Evolutionary conservation across 2,113 vertebrate species (phyloP).

Genomic region (Tor tambroides): DNA sequence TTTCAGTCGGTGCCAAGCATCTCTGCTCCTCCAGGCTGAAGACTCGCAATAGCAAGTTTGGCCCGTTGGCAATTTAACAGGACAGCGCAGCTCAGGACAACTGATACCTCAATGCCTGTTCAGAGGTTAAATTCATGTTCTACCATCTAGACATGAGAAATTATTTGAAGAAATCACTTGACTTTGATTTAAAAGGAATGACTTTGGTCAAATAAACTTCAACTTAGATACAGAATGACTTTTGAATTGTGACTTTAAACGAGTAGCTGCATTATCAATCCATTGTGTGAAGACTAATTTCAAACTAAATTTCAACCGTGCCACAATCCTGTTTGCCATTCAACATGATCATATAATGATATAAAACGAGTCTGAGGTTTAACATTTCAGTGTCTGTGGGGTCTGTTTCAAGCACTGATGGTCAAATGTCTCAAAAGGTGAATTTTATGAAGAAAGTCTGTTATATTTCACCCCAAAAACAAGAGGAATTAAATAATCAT

Average conservation of each 20-base stretch:
- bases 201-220: not conserved
- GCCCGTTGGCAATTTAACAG: not conserved
- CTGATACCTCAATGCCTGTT: constrained; percentile 54
- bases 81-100: constrained; percentile 57
- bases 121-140: not conserved
- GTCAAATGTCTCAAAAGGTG: not conserved
- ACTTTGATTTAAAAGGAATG: not conserved
- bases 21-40: constrained; percentile 11
- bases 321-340: not conserved
- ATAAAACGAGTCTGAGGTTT: not conserved
- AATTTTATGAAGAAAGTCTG: not conserved
- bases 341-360: not conserved
- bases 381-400: not conserved
- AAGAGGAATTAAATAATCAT: not conserved
- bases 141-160: not conserved
- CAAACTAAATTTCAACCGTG: not conserved
- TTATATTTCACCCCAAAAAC: not conserved
- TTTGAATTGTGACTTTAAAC: not conserved
- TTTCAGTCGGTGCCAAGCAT: not conserved
- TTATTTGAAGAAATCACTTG: not conserved
- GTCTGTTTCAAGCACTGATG: not conserved
- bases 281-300: not conserved
- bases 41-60: not conserved
- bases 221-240: not conserved
- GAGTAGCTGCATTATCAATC: not conserved